Evolutionary conservation across 2,113 vertebrate genomes (phyloP).

Genomic region (Clarias gariepinus): DNA sequence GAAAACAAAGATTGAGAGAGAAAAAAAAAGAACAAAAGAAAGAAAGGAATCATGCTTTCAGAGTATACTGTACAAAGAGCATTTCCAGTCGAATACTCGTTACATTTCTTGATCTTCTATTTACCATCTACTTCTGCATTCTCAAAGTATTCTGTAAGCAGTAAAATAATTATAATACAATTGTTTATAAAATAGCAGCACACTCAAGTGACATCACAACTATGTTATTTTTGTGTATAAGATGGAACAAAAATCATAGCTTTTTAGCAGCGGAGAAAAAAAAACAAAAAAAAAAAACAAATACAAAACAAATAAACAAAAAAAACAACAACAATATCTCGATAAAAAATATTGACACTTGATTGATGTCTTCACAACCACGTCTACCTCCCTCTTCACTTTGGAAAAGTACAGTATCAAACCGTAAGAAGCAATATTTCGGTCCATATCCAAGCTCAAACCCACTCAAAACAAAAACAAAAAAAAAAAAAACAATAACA

Average conservation of each 20-base stretch:
- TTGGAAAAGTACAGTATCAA: slow-evolving; percentile 83
- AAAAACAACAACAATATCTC: slow-evolving; percentile 71
- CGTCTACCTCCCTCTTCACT: slow-evolving; percentile 78
- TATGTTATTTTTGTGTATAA: slow-evolving; percentile 93
- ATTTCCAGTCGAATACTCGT: slow-evolving; percentile 95
- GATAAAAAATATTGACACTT: slow-evolving; percentile 80
- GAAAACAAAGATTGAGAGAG: slow-evolving; percentile 62
- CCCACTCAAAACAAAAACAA: slow-evolving; percentile 63
- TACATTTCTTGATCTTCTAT: slow-evolving; percentile 86
- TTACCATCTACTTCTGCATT: slow-evolving; percentile 91
- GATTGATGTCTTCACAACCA: slow-evolving; percentile 82
- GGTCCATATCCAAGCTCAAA: slow-evolving; percentile 60
- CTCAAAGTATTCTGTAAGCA: slow-evolving; percentile 91
- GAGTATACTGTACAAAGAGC: slow-evolving; percentile 84
- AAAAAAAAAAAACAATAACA: slow-evolving; percentile 38
- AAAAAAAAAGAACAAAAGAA: slow-evolving; percentile 61
- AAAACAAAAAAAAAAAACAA: slow-evolving; percentile 19
- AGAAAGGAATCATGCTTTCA: slow-evolving; percentile 78
- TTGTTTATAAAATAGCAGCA: slow-evolving; percentile 99
- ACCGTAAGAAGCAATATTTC: slow-evolving; percentile 68
- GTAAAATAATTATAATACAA: slow-evolving; percentile 99
- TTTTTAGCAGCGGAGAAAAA: slow-evolving; percentile 98
- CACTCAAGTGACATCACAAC: slow-evolving; percentile 99
- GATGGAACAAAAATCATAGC: slow-evolving; percentile 93
- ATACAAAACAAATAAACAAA: neutral